Conservation (phyloP, 2,888 invertebrate genomes). For the Lithodes maja region DNA sequence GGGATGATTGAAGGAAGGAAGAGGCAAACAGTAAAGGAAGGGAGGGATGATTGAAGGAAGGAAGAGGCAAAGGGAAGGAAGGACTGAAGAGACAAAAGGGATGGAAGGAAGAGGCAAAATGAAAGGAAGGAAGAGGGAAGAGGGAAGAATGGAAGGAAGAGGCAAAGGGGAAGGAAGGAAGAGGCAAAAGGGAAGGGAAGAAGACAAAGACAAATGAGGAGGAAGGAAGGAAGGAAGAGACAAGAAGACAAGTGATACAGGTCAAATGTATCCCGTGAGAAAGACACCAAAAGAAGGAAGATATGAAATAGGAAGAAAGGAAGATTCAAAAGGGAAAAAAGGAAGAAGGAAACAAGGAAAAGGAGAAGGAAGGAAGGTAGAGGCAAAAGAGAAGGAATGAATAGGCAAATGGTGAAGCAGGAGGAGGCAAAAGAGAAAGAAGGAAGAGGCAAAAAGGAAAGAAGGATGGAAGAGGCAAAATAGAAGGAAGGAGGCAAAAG, state of each 20-base stretch:
- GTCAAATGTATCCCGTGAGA: background rate
- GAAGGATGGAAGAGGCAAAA: background rate
- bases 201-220: background rate
- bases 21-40: too few relatives aligned
- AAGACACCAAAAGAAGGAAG: background rate
- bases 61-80: too few relatives aligned
- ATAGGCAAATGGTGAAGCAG: background rate
- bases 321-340: background rate
- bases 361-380: background rate
- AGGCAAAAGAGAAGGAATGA: background rate
- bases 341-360: background rate
- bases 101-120: too few relatives aligned
- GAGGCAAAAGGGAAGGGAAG: background rate
- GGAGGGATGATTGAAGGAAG: too few relatives aligned
- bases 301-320: background rate
- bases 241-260: background rate
- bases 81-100: too few relatives aligned
- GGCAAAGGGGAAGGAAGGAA: background rate
- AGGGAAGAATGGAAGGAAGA: background rate
- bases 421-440: background rate
- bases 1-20: too few relatives aligned
- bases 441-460: background rate
- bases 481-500: too few relatives aligned
- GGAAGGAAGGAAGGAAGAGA: background rate
- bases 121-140: background rate